Conservation (phyloP, 1,140 invertebrate species). For the Metaphire vulgaris region DNA sequence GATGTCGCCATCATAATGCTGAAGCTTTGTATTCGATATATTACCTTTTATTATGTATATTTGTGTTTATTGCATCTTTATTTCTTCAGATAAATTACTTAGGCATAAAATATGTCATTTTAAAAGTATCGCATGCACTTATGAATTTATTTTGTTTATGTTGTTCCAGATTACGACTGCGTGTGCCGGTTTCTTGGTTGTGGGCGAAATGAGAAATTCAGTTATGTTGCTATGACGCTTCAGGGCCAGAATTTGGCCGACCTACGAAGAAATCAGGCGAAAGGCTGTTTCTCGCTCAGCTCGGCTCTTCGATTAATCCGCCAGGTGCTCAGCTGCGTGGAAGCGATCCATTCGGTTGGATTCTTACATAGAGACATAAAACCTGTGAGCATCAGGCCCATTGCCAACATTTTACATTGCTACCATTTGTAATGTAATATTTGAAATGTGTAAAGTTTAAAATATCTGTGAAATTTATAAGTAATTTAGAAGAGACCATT, state of each 20-base stretch:
- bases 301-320: conserved; percentile 88
- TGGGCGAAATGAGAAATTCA: conserved; percentile 96
- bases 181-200: conserved; percentile 96
- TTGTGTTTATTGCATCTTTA: too few relatives aligned
- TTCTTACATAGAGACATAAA: conserved; percentile 99
- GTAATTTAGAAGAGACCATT: too few relatives aligned
- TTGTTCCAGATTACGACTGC: conserved; percentile 74
- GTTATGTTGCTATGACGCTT: conserved; percentile 99
- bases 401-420: too few relatives aligned
- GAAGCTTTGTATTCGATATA: too few relatives aligned
- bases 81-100: too few relatives aligned
- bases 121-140: too few relatives aligned
- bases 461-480: too few relatives aligned
- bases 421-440: too few relatives aligned
- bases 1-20: too few relatives aligned
- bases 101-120: too few relatives aligned
- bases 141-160: neutral
- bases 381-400: conserved; percentile 75
- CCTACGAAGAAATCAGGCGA: conserved; percentile 81
- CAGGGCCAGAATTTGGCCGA: conserved; percentile 98
- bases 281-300: conserved; percentile 90
- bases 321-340: conserved; percentile 94
- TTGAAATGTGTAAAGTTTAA: too few relatives aligned
- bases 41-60: too few relatives aligned
- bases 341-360: conserved; percentile 96